Evolutionary conservation across 2,113 vertebrate genomes (phyloP), one percentile per base, ranked within the genome.

Genomic region (Actinemys pallida): DNA sequence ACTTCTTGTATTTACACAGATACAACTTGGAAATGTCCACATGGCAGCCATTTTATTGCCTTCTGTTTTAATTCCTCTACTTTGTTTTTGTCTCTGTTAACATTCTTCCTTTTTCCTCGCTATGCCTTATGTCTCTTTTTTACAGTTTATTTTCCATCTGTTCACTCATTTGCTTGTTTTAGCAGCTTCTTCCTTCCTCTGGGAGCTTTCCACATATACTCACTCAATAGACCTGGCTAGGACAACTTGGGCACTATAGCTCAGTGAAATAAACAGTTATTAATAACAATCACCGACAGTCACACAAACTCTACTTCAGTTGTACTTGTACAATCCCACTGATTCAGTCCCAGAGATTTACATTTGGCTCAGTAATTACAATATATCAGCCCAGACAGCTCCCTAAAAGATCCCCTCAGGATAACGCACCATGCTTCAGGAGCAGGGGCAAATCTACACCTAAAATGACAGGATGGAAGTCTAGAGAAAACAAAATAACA

Each of bases 401-500:
- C 50, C 50, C 52, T 29, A 75, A 87, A 96, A 93, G 19, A 95
- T 27, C 83, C 20, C 72, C 49, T 92, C 88, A 95, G 87, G 11
- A 83, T 90, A 81, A 88, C 88, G 93, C 94, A 72, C 22, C 27
- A 12, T 0, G 4, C 56, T 84, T 92, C 54, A 87, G 83, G 35
- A 42, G 87, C 93, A 87, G 90, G 88, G n/a, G 83, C 50, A 89
- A 39, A 80, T 1, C 0, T 90, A 10, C n/a, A 72, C 14, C 19
- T 72, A 20, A 72, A 72, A 22, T 90, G 91, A 96, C 80, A 95
- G 91, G 82, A 31, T 0, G 56, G 83, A 96, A 78, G 62, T 88
- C 88, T 88, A 56, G 69, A 96, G 89, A 50, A 95, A 83, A 94
- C 52, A 94, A 95, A 96, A 95, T 94, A 93, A 90, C 62, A 93